Percentiles rank a stretch among this genome's conserved stretches.
Evolutionary conservation across 2,113 vertebrate genomes (phyloP).

Genomic region (Cololabis saira): DNA sequence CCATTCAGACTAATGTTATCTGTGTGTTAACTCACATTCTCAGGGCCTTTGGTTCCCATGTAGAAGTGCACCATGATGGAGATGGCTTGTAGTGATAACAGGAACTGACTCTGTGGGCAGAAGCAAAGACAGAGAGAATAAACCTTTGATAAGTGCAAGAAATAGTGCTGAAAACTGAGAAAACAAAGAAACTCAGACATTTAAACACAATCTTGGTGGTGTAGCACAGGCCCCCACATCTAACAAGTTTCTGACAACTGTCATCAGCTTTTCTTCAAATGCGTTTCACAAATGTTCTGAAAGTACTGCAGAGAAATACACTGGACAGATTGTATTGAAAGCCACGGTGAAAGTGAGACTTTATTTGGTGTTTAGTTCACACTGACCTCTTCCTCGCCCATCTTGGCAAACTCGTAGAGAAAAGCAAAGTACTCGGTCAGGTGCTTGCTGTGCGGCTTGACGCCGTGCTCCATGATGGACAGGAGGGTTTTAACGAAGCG

Average conservation of each 20-base stretch:
- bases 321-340: no score
- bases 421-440: conserved; percentile 99
- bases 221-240: no score
- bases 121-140: not conserved
- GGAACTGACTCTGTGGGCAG: conserved; percentile 92
- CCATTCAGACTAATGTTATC: not conserved
- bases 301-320: no score
- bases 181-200: rapidly evolving
- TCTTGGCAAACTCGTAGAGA: conserved; percentile 98
- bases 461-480: conserved; percentile 98
- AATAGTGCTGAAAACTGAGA: not conserved
- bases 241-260: no score
- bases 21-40: conserved; percentile 88
- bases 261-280: no score
- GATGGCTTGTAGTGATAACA: conserved; percentile 97
- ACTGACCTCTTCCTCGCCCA: conserved; percentile 97
- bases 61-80: conserved; percentile 99
- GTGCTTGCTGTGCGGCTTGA: conserved; percentile 99
- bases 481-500: conserved; percentile 96
- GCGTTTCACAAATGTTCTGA: no score
- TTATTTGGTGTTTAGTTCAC: not conserved
- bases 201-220: no score
- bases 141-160: not conserved
- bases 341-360: not conserved
- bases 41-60: conserved; percentile 99